Base-by-base conservation (phyloP, 2,888 invertebrate genomes). In the Mechanitis mazaeus region DNA sequence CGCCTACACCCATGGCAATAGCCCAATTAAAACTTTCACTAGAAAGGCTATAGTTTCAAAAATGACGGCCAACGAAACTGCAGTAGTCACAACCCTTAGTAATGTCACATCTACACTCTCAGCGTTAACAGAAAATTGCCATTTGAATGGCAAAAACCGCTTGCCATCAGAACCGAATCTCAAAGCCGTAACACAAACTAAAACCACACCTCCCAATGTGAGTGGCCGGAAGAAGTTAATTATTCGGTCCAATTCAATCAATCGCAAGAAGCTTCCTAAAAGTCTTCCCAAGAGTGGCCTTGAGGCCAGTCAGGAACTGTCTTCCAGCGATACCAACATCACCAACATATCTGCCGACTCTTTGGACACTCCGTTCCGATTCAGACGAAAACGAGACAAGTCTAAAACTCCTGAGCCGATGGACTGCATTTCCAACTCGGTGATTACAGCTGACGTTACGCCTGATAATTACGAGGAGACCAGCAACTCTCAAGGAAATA, bases 301-400 rank as follows among this genome's bases (percentile, higher is more conserved):
- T 7, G 87, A 87, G 63, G 75, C 82, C 1, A 79, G 80, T 1
- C 88, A 89, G 61, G 91, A 90, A 38, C 68, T 90, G 64, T 90
- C 91, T 54, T 90, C 91, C 45, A 90, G 90, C 64, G 90, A 90
- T 64, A 90, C 91, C 0, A 91, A 90, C 59, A 81, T 89, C 4
- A 90, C 90, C 0, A 90, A 90, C 69, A 85, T 91, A 67, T 89
- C 90, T 0, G 81, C 86, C 0, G 91, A 90, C 58, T 89, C 90
- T 0, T 73, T 91, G 1, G 90, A 91, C 53, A 77, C 86, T 0
- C 90, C 89, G 0, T 89, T 85, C 66, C 72, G 90, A 42, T 90
- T 91, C 63, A 70, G 90, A 12, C 80, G 90, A 68, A 89, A 90
- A 81, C 70, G 90, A 61, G 89, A 89, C 64, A 90, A 88, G 46